Percentiles rank a stretch among this genome's conserved stretches.
These are phyloP conservation scores for Lasioglossum vierecki DNA, from an alignment of 2,888 invertebrate species.

Conservation along the genomic window DNA sequence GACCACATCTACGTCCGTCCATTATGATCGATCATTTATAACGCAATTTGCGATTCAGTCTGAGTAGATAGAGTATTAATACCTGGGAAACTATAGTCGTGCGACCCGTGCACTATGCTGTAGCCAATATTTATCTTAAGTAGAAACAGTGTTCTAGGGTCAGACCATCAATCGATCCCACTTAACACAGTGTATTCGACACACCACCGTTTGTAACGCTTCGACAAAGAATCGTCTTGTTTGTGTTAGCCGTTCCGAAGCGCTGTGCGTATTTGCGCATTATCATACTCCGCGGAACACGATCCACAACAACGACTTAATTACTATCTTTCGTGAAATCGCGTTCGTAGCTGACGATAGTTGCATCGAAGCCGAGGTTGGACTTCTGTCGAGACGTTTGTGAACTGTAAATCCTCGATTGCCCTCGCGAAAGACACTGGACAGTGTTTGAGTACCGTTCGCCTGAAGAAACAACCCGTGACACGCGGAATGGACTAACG, in stretches of 20 bases:
- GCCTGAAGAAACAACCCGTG: not conserved
- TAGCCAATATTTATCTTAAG: not conserved
- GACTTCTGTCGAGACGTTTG: not conserved
- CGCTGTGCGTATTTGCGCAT: not conserved
- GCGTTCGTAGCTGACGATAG: not conserved
- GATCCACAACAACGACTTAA: not conserved
- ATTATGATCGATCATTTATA: not conserved
- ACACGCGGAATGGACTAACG: conserved; percentile 16
- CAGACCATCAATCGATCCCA: not conserved
- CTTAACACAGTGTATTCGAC: not conserved
- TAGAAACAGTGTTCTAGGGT: not conserved
- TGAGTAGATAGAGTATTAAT: not conserved
- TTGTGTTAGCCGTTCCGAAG: not conserved
- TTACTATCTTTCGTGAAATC: not conserved
- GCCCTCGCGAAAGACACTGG: not conserved
- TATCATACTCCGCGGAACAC: not conserved
- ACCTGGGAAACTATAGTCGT: not conserved
- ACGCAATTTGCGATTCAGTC: not conserved
- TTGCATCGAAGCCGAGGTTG: not conserved
- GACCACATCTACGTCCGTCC: not conserved
- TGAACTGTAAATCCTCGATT: not conserved
- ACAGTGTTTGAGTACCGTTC: conserved; percentile 26
- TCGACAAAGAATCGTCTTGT: not conserved
- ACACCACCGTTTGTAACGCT: not conserved
- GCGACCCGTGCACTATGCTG: not conserved